Conservation (phyloP, 2,888 invertebrate species). For the Zhuqinia jingwanae region DNA sequence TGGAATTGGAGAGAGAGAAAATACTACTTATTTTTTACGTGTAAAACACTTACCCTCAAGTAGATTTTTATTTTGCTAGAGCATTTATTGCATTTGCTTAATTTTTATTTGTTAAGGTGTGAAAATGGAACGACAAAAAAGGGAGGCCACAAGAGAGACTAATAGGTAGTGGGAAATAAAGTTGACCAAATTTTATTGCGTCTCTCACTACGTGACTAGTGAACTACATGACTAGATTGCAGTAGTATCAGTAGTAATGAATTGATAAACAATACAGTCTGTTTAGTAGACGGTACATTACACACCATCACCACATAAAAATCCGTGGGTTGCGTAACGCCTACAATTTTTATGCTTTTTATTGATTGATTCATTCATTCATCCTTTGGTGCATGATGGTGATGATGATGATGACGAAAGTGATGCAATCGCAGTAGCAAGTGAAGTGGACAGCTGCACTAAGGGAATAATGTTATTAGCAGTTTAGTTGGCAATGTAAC, state of each 20-base stretch:
- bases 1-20: slow-evolving; percentile 4
- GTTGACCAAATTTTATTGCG: too few relatives aligned
- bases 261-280: slow-evolving; percentile 12
- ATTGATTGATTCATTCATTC: slow-evolving; percentile 52
- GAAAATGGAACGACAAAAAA: too few relatives aligned
- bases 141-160: too few relatives aligned
- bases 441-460: slow-evolving; percentile 60
- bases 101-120: too few relatives aligned
- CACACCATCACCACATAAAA: slow-evolving; percentile 43
- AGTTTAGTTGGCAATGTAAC: slow-evolving; percentile 67
- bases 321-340: slow-evolving; percentile 27
- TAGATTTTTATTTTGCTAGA: too few relatives aligned
- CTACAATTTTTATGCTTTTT: slow-evolving; percentile 31
- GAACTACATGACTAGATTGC: too few relatives aligned
- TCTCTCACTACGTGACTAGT: too few relatives aligned
- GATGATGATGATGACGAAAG: slow-evolving; percentile 4
- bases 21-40: not conserved
- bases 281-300: slow-evolving; percentile 13
- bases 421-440: slow-evolving; percentile 24
- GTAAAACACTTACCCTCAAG: too few relatives aligned
- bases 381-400: not conserved
- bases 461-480: slow-evolving; percentile 67
- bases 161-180: too few relatives aligned
- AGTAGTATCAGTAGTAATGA: too few relatives aligned
- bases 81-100: too few relatives aligned